Evolutionary conservation across 2,797 vertebrate genomes (phyloP), one percentile per base, ranked within the genome.

Genomic region (Coranthus polyacanthus): DNA sequence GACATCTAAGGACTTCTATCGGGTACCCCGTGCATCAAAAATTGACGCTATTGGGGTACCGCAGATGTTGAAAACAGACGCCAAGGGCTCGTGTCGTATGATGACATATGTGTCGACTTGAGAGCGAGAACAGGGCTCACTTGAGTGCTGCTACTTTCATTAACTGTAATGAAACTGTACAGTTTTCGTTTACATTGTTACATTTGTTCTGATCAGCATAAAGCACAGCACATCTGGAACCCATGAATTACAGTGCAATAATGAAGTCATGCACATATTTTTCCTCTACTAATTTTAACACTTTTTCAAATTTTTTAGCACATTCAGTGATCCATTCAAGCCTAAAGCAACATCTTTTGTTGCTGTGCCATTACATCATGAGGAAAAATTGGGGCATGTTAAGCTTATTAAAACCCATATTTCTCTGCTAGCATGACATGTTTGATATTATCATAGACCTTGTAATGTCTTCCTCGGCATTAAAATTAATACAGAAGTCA

Each of bases 361-460:
- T 84, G 68, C 72, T 22, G 29, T 45, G 20, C 60, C 10, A 24
- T 84, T 78, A 68, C 81, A 83, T 87, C 75, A 79, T 67, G 45
- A 62, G 29, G 29, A 44, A 61, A 66, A 74, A 72, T 12, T 44
- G 50, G 46, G 52, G 8, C 49, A 75, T 24, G 59, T 59, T 72
- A 76, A 76, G 37, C 55, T 55, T 56, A 69, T 80, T 71, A 79
- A 65, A 70, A 64, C n/a, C 60, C 39, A 68, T 29, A 55, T 73
- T 75, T 62, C 52, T 59, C 56, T 36, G 42, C 16, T 60, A 38
- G 63, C 55, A 49, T 62, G 43, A 71, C 47, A 26, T 20, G 26
- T 68, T 72, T 78, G 46, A 67, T 68, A 49, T 72, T 43, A 72
- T 44, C 51, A 24, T 15, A 69, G 65, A 50, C 57, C 49, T 24